Conservation (phyloP, 2,888 invertebrate genomes). For the Zaprionus lineosus region DNA sequence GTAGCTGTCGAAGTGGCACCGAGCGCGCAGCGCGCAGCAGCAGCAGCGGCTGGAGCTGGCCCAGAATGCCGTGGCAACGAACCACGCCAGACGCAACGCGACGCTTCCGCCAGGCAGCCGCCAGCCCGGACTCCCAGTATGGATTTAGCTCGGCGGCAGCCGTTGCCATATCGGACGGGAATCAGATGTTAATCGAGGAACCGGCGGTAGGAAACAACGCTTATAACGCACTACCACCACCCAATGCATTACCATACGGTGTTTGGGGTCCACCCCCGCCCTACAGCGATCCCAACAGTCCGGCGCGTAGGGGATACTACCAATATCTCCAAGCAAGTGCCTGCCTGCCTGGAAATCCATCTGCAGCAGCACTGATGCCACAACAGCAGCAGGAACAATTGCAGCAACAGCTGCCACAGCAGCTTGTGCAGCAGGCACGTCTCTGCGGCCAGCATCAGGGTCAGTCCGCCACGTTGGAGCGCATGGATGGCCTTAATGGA, state of each 20-base stretch:
- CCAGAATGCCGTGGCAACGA: conserved; percentile 88
- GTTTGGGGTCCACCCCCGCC: conserved; percentile 95
- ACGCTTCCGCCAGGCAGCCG: conserved; percentile 86
- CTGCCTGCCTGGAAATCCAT: conserved; percentile 54
- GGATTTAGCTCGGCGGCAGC: conserved; percentile 86
- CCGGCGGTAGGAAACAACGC: conserved; percentile 43
- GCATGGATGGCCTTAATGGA: conserved; percentile 48
- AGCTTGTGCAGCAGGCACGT: conserved; percentile 34
- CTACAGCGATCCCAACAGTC: conserved; percentile 91
- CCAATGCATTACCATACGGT: conserved; percentile 84
- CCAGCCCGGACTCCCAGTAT: conserved; percentile 92
- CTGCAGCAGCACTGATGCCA: conserved; percentile 34
- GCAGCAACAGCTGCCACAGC: conserved; percentile 42
- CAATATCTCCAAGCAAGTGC: conserved; percentile 77
- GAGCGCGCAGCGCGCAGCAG: conserved; percentile 61
- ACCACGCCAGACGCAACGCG: conserved; percentile 82
- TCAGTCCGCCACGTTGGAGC: conserved; percentile 58
- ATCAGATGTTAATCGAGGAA: conserved; percentile 74
- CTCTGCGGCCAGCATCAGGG: conserved; percentile 36
- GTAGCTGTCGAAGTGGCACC: conserved; percentile 76
- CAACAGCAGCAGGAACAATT: conserved; percentile 42
- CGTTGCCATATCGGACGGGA: conserved; percentile 57
- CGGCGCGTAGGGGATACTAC: conserved; percentile 84
- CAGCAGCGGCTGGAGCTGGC: conserved; percentile 87
- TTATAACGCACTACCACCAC: conserved; percentile 84